Evolutionary conservation across 2,797 vertebrate genomes (phyloP).

Genomic region (Amniataba percoides): DNA sequence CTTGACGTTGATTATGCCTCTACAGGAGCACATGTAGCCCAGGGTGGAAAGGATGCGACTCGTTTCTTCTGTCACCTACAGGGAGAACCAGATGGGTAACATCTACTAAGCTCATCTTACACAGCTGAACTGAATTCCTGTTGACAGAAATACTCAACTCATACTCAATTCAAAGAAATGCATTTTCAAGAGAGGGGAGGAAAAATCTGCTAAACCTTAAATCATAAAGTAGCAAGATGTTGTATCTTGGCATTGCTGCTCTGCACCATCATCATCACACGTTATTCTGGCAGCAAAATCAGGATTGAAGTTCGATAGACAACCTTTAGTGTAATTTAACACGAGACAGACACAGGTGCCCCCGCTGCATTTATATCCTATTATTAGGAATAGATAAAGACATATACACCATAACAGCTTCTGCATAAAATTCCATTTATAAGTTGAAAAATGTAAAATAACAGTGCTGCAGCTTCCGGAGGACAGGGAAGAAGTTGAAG

Average conservation of each 20-base stretch:
- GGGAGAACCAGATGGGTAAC: constrained; percentile 54
- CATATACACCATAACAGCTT: neutral
- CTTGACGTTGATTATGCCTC: constrained; percentile 98
- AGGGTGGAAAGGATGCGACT: constrained; percentile 90
- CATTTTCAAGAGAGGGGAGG: neutral
- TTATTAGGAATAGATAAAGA: neutral
- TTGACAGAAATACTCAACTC: constrained; percentile 17
- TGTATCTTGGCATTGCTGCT: neutral
- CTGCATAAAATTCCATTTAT: constrained; percentile 1
- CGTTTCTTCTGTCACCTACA: constrained; percentile 96
- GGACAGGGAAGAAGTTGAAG: neutral
- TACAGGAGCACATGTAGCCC: constrained; percentile 95
- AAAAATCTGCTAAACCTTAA: constrained; percentile 19
- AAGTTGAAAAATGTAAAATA: neutral
- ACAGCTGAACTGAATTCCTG: constrained; percentile 33
- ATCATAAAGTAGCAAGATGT: neutral
- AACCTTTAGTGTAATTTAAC: neutral
- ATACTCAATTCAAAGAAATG: constrained; percentile 6
- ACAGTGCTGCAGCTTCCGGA: neutral
- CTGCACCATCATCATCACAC: neutral
- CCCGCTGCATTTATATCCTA: neutral
- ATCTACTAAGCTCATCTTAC: constrained; percentile 36
- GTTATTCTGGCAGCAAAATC: neutral
- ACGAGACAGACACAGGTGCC: neutral
- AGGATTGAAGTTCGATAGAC: neutral